phyloP scores from a whole-genome alignment of 2,113 vertebrate species.

The Pardalotus punctatus region DNA sequence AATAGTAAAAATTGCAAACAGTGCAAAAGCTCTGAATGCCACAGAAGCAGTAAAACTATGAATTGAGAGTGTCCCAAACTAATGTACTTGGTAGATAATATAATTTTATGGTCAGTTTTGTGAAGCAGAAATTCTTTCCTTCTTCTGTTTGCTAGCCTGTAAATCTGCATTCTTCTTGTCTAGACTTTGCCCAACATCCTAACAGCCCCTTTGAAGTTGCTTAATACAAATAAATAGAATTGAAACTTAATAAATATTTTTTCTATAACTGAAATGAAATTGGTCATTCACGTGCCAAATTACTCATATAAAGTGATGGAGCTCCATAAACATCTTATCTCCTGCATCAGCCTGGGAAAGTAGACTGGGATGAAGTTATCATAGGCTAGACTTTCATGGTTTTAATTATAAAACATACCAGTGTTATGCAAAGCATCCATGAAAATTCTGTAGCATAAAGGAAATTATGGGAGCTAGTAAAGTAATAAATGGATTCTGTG shows the following conservation, averaged over 20 bases:
- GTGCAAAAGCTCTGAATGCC: not conserved
- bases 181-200: conserved; percentile 46
- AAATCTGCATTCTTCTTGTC: conserved; percentile 64
- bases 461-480: not conserved
- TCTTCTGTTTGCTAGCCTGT: conserved; percentile 37
- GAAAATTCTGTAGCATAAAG: conserved; percentile 4
- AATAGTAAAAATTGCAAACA: not conserved
- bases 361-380: conserved; percentile 13
- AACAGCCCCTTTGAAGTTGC: conserved; percentile 45
- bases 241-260: conserved; percentile 49
- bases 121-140: conserved; percentile 53
- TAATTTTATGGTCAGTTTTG: conserved; percentile 37
- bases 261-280: conserved; percentile 5
- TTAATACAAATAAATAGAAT: conserved; percentile 47
- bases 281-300: conserved; percentile 9
- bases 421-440: conserved; percentile 31
- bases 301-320: conserved; percentile 16
- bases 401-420: conserved; percentile 44
- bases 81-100: not conserved
- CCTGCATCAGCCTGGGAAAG: conserved; percentile 27
- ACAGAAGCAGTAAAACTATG: conserved; percentile 14
- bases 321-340: conserved; percentile 47
- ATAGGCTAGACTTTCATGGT: conserved; percentile 23
- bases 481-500: not conserved
- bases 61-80: not conserved